A percentile compares a stretch with the other conserved stretches of the same genome.
Conservation (phyloP, 2,113 vertebrate species). For the Callochromis pleurospilus region DNA sequence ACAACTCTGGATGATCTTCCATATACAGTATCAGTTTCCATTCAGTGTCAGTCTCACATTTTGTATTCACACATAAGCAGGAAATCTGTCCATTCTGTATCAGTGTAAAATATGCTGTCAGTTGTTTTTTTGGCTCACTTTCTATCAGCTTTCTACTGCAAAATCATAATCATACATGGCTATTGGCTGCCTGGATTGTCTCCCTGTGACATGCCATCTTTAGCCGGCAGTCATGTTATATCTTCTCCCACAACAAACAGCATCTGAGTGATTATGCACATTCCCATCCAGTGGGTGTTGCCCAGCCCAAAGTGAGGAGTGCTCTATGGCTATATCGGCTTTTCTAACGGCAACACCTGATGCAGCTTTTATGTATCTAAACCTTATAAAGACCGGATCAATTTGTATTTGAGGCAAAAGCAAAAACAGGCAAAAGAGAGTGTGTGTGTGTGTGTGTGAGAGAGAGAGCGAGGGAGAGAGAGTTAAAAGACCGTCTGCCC, state of each 20-base stretch:
- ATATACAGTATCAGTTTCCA: background rate
- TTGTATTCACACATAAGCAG: background rate
- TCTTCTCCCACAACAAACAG: background rate
- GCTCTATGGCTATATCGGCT: background rate
- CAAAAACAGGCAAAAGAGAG: background rate
- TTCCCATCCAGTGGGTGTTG: background rate
- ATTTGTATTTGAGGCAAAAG: background rate
- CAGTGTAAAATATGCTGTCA: background rate
- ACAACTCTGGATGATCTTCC: background rate
- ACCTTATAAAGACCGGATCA: constrained; percentile 5
- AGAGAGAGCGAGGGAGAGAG: background rate
- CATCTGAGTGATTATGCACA: background rate
- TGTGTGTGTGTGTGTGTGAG: background rate
- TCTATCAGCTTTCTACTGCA: background rate
- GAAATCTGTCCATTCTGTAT: background rate
- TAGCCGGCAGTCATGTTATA: background rate
- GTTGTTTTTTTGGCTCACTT: background rate
- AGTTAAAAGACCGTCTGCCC: constrained; percentile 29
- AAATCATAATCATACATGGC: background rate
- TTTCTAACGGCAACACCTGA: constrained; percentile 1
- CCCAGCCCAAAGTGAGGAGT: background rate
- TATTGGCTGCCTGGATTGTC: background rate
- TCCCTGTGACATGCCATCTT: background rate
- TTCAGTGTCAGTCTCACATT: constrained; percentile 8
- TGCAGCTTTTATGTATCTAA: constrained; percentile 7